Evolutionary conservation across 1,140 invertebrate species (phyloP).

Genomic region (Dolichoris vasculosae): DNA sequence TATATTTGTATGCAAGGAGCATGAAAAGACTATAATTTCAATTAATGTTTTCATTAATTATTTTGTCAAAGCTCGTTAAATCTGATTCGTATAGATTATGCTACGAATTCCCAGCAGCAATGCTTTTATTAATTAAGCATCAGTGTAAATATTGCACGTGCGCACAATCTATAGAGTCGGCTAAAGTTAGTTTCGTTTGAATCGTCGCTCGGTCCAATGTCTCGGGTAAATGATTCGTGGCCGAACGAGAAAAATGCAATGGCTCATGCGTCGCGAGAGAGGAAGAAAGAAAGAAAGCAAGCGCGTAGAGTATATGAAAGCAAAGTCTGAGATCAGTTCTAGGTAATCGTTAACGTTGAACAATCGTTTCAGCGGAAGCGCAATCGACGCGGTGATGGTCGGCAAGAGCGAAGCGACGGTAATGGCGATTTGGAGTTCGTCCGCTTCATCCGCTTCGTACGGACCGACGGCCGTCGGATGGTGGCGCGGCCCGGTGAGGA

Average conservation of each 20-base stretch:
- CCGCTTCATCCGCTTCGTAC: neutral
- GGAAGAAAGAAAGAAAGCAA: too few relatives aligned
- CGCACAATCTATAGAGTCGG: neutral
- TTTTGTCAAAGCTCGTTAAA: conserved; percentile 19
- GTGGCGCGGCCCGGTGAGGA: conserved; percentile 53
- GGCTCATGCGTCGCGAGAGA: neutral
- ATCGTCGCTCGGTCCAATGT: neutral
- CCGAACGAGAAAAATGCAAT: neutral
- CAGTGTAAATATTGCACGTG: neutral
- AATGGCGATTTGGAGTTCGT: conserved; percentile 11
- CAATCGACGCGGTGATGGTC: conserved; percentile 53
- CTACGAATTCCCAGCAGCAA: neutral
- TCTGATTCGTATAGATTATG: neutral
- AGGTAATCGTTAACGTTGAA: conserved; percentile 4
- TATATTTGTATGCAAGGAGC: neutral
- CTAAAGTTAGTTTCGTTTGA: neutral
- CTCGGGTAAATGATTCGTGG: neutral
- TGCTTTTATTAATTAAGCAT: conserved; percentile 23
- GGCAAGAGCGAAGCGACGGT: conserved; percentile 23
- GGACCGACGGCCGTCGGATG: conserved; percentile 52
- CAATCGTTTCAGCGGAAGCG: neutral
- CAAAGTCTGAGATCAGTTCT: neutral
- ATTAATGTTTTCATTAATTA: conserved; percentile 20
- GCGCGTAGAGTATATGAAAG: neutral
- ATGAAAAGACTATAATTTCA: conserved; percentile 14